Conservation (phyloP, 2,797 vertebrate species). For the Epinephelus coioides region DNA sequence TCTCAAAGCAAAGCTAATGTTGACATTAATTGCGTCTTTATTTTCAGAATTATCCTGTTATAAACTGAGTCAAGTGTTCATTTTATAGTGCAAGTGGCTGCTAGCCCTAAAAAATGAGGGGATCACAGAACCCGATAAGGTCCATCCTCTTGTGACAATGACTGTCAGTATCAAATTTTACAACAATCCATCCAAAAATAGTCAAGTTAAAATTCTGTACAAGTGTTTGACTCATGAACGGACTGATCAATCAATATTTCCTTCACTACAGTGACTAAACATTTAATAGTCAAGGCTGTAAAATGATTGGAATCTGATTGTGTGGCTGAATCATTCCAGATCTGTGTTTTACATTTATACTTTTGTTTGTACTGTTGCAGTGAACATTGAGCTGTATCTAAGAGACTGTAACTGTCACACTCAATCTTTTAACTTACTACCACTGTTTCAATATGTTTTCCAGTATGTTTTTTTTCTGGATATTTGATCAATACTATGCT, state of each 20-base stretch:
- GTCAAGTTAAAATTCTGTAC: not conserved
- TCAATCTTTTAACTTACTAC: not conserved
- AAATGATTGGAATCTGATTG: not conserved
- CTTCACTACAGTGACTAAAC: not conserved
- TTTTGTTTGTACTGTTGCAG: not conserved
- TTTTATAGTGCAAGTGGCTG: not conserved
- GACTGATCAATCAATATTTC: not conserved
- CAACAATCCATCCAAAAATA: not conserved
- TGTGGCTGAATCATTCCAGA: not conserved
- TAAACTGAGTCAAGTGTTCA: too few species aligned
- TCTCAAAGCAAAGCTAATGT: too few species aligned
- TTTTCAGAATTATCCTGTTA: too few species aligned
- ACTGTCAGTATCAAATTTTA: not conserved
- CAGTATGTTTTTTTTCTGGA: not conserved
- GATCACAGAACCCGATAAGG: not conserved
- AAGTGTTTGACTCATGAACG: too few species aligned
- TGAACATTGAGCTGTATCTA: not conserved
- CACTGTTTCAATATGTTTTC: not conserved
- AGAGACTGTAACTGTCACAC: not conserved
- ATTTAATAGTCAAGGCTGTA: not conserved
- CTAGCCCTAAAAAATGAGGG: not conserved
- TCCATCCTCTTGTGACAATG: not conserved
- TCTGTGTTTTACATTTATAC: not conserved
- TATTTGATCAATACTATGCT: constrained; percentile 4
- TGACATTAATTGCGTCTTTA: too few species aligned